Evolutionary conservation across 1,140 invertebrate genomes (phyloP).

Genomic region (Drosophila repleta): DNA sequence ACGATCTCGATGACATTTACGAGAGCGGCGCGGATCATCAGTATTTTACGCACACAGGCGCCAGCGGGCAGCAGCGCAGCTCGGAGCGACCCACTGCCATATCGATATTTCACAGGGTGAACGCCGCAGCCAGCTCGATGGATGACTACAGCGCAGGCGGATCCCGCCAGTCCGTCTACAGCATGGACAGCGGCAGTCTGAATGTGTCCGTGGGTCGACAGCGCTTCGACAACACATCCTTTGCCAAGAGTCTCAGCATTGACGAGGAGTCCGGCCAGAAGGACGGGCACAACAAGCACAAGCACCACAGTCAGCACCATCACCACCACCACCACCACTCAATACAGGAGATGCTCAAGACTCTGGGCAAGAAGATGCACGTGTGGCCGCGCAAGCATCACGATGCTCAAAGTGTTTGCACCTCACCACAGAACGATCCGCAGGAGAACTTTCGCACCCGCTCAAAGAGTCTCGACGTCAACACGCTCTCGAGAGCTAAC

Average conservation of each 20-base stretch:
- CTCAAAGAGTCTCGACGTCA: constrained; percentile 90
- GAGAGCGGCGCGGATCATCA: constrained; percentile 80
- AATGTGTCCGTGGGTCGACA: constrained; percentile 44
- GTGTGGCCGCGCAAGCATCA: constrained; percentile 86
- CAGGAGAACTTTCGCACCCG: constrained; percentile 89
- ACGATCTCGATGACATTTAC: constrained; percentile 83
- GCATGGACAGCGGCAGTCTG: constrained; percentile 52
- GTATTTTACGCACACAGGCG: constrained; percentile 82
- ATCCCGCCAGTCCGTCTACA: constrained; percentile 56
- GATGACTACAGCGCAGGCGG: constrained; percentile 67
- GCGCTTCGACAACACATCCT: constrained; percentile 85
- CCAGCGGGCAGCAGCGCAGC: constrained; percentile 61
- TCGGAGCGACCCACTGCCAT: constrained; percentile 72
- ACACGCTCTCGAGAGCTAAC: constrained; percentile 84
- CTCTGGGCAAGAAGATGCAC: constrained; percentile 88
- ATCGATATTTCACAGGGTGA: constrained; percentile 80
- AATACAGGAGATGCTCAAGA: constrained; percentile 89
- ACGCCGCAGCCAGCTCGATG: constrained; percentile 63
- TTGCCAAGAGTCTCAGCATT: constrained; percentile 85
- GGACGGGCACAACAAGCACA: constrained; percentile 71
- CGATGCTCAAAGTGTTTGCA: constrained; percentile 84
- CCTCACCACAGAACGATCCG: constrained; percentile 84
- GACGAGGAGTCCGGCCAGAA: constrained; percentile 70
- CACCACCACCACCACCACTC: constrained; percentile 86
- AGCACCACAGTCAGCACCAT: constrained; percentile 77